Percentiles rank a stretch among this genome's conserved stretches.
These are phyloP conservation scores for Meriones psammophilus DNA, from an alignment of 2,797 vertebrate genomes.

Conservation along the genomic window DNA sequence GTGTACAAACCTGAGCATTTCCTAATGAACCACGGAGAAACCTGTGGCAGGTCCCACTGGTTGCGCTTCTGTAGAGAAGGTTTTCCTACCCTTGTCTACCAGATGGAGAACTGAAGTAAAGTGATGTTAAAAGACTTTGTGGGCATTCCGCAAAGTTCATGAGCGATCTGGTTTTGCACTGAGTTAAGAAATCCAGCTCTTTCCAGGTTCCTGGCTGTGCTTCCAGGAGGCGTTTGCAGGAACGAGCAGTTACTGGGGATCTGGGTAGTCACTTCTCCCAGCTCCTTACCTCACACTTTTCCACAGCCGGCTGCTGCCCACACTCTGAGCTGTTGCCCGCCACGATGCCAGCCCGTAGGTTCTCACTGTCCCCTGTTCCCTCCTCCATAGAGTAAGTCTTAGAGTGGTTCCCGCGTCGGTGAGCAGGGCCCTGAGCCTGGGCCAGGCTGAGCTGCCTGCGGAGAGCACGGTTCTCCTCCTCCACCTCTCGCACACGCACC, in stretches of 20 bases:
- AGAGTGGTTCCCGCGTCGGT: slow-evolving; percentile 91
- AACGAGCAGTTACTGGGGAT: fast-evolving
- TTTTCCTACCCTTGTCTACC: not conserved
- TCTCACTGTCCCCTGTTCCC: slow-evolving; percentile 95
- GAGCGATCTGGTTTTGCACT: no score
- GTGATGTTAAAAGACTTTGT: not conserved
- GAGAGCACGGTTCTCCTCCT: slow-evolving; percentile 95
- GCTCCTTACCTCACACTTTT: slow-evolving; percentile 96
- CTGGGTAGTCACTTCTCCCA: fast-evolving
- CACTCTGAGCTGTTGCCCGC: slow-evolving; percentile 96
- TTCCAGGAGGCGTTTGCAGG: no score
- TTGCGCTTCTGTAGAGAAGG: no score
- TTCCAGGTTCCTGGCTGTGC: fast-evolving
- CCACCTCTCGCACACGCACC: slow-evolving; percentile 94
- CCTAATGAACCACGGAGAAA: not conserved
- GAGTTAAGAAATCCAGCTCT: not conserved
- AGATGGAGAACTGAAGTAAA: not conserved
- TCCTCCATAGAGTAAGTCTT: slow-evolving; percentile 95
- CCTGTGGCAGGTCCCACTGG: fast-evolving
- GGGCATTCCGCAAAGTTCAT: not conserved
- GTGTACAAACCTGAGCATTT: not conserved
- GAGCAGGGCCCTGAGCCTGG: slow-evolving; percentile 86
- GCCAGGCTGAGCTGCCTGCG: slow-evolving; percentile 95
- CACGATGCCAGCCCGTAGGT: slow-evolving; percentile 91
- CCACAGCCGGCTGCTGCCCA: slow-evolving; percentile 95